Base-by-base conservation (phyloP, 2,888 invertebrate species). In the Parapristionchus giblindavisi region DNA sequence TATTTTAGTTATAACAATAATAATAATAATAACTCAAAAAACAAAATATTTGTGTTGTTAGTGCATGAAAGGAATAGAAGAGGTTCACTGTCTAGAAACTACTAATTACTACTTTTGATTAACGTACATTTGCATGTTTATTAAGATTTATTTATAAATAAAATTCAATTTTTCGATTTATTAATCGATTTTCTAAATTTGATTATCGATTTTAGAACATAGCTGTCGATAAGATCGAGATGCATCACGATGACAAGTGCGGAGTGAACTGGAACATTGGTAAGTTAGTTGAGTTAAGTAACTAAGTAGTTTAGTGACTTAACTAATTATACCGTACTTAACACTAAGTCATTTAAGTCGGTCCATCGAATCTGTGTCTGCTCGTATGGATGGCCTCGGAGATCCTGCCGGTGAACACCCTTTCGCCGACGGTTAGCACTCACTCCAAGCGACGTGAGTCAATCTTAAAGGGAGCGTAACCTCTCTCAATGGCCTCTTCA, bases 191-290 rank as follows among this genome's bases (percentile, higher is more conserved):
- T n/a, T 14, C 8, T 8, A 2, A 2, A 61, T 38, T 8, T 24
- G 34, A 21, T 29, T 8, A 38, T 6, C 1, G n/a, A 38, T 71
- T 34, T 36, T 76, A 84, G 76, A 82, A 84, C 72, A 80, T 79
- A 27, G 80, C 83, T 11, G 75, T 87, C 29, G 83, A 85, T 43
- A 65, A 78, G 63, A 81, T 87, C 51, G 76, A 77, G 27, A 77
- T 88, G 58, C 85, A 87, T 75, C 74, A 85, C 17, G 88, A 88
- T 75, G 88, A 88, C 79, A 84, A 86, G 75, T 88, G 88, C 77
- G 88, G 87, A 21, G 79, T 88, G 38, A 85, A 86, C 76, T 88
- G 88, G 88, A 88, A 85, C 76, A 87, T 86, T 76, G 82, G 87
- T 85, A 61, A 70, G 79, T 29, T 17, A 4, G 1, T 51, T 51